Evolutionary conservation across 2,888 invertebrate genomes (phyloP).

Genomic region (Hesperia comma): DNA sequence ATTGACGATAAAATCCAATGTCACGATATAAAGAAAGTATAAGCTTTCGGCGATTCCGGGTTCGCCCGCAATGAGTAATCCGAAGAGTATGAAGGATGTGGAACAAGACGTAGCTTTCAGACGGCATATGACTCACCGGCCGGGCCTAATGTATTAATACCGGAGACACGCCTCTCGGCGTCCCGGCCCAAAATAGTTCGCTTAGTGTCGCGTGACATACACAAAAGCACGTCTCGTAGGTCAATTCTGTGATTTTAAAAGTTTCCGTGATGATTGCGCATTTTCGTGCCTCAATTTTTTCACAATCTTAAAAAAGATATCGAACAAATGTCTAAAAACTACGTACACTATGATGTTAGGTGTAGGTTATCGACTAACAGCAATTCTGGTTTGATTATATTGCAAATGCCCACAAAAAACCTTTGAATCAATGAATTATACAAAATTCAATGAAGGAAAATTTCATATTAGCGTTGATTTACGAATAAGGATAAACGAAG

Average conservation of each 20-base stretch:
- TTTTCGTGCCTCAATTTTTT: too few species aligned
- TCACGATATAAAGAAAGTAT: slow-evolving; percentile 48
- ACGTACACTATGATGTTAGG: too few species aligned
- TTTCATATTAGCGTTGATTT: background rate
- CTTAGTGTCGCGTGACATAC: slow-evolving; percentile 76
- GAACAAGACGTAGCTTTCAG: slow-evolving; percentile 79
- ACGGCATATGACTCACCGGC: slow-evolving; percentile 75
- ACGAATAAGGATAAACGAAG: slow-evolving; percentile 1
- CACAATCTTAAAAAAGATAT: too few species aligned
- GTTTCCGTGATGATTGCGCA: background rate
- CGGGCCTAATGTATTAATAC: slow-evolving; percentile 74
- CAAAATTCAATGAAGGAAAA: slow-evolving; percentile 44
- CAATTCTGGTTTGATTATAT: too few species aligned
- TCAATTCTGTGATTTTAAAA: slow-evolving; percentile 40
- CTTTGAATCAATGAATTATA: too few species aligned
- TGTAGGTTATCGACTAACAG: too few species aligned
- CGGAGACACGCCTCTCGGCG: slow-evolving; percentile 82
- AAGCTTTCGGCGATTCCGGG: slow-evolving; percentile 66
- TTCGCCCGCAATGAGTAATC: slow-evolving; percentile 77
- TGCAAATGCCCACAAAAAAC: too few species aligned
- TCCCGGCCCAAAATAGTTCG: slow-evolving; percentile 74
- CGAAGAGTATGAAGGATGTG: slow-evolving; percentile 76
- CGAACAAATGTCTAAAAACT: too few species aligned
- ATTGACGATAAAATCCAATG: slow-evolving; percentile 35
- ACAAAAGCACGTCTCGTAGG: slow-evolving; percentile 61